Base-by-base conservation (phyloP, 2,113 vertebrate species). In the Brachirus orientalis region DNA sequence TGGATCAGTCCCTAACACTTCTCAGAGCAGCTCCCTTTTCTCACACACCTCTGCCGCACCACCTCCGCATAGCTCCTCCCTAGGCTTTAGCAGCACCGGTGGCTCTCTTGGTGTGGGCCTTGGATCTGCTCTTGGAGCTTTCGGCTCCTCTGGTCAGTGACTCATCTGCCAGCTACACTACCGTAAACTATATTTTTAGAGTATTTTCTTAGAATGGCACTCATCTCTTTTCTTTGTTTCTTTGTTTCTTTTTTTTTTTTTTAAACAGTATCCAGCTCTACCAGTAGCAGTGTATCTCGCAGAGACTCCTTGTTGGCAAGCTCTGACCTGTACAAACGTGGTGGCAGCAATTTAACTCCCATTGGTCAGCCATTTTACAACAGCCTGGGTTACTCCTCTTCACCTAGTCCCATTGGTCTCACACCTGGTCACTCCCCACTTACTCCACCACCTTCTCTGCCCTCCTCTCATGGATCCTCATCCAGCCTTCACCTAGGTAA, bases 361-460 rank as follows among this genome's bases (percentile, higher is more conserved):
- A 95, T 98, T 87, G 97, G 96, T 70, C 96, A 97, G 89, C 96
- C 96, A 72, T 98, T 97, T 93, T 98, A 97, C 94, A 96, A 95
- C 95, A 97, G 96, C 94, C 94, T 98, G 93, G 96, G 97, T 91
- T 97, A 98, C 94, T 97, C 97, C 86, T 97, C 96, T 88, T 98
- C 97, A 88, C 96, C 97, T 90, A 98, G 97, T 91, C 96, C 97
- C 90, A 95, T 98, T 89, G 96, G 97, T 90, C 95, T 97, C 89
- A 98, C 96, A 79, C 95, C 97, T 66, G 95, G 95, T 89, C 97
- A 98, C 94, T 98, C 96, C 89, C 95, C 96, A 78, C 95, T 98
- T 91, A 98, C 97, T 88, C 97, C 97, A 90, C 97, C 97, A 79
- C 97, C 97, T 78, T 98, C 97, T 89, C 94, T 98, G 88, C 86